Percentiles rank a stretch among this genome's conserved stretches.
These are phyloP conservation scores for Hydractinia symbiolongicarpus DNA, from an alignment of 30 jellyfish, hydroid and myxozoan species.

Conservation along the genomic window DNA sequence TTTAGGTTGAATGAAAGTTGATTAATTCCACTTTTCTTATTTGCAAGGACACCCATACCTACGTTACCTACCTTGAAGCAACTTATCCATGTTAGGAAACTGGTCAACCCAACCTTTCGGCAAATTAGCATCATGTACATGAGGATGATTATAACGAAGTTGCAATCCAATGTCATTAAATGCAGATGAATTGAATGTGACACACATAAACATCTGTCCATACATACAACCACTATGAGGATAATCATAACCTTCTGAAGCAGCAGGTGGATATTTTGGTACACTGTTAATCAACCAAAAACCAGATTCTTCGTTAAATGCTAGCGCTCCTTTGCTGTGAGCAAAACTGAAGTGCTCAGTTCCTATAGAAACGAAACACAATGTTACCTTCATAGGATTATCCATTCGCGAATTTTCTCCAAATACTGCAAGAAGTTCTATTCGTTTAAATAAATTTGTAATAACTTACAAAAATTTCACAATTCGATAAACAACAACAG, in stretches of 20 bases:
- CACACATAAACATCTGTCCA: conserved; percentile 89
- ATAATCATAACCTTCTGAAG: conserved; percentile 59
- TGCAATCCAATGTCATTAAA: conserved; percentile 73
- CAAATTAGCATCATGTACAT: conserved; percentile 54
- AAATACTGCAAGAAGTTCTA: neutral
- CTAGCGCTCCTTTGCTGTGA: conserved; percentile 87
- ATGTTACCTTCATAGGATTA: neutral
- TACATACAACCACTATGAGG: conserved; percentile 80
- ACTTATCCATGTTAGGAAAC: conserved; percentile 62
- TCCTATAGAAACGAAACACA: neutral
- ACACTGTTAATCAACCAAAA: conserved; percentile 88
- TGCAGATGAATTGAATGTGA: conserved; percentile 57
- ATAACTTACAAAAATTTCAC: too few species aligned
- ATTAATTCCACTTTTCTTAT: too few species aligned
- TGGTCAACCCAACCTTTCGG: conserved; percentile 56
- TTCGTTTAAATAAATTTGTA: neutral
- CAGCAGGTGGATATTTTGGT: conserved; percentile 61
- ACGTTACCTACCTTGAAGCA: conserved; percentile 38
- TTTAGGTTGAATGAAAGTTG: too few species aligned
- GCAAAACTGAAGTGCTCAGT: conserved; percentile 14
- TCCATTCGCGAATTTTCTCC: neutral
- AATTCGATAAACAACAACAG: too few species aligned
- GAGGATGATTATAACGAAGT: conserved; percentile 68
- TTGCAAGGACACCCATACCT: too few species aligned
- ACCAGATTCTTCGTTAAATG: conserved; percentile 58